Evolutionary conservation across 2,113 vertebrate species (phyloP).

Genomic region (Megaleporinus macrocephalus): DNA sequence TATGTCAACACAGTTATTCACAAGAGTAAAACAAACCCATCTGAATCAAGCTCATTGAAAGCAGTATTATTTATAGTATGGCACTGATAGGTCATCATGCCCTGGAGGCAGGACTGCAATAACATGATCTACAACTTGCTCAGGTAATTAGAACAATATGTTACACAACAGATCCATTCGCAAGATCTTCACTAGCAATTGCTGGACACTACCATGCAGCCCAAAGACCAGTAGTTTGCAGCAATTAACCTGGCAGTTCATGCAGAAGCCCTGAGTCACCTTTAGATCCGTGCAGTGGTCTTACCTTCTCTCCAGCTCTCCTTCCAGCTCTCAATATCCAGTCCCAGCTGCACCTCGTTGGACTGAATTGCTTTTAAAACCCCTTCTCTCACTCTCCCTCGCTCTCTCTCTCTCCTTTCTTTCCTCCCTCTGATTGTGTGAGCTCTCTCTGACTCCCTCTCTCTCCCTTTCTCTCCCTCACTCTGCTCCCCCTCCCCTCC

Average conservation of each 20-base stretch:
- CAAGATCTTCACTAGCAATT: background rate
- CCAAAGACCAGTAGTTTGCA: constrained; percentile 15
- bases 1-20: background rate
- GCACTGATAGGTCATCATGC: background rate
- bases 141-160: constrained; percentile 31
- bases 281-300: constrained; percentile 51
- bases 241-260: constrained; percentile 23
- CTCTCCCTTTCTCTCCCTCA: constrained; percentile 72
- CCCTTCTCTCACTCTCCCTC: constrained; percentile 62
- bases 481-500: constrained; percentile 48
- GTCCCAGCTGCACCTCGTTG: constrained; percentile 69
- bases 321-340: constrained; percentile 59
- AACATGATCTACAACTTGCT: background rate
- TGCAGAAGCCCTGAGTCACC: constrained; percentile 38
- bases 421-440: constrained; percentile 64
- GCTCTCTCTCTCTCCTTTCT: constrained; percentile 41
- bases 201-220: background rate
- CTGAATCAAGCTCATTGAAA: background rate
- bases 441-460: constrained; percentile 48
- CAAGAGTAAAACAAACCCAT: background rate
- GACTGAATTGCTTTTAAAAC: constrained; percentile 43
- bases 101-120: background rate
- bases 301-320: constrained; percentile 67
- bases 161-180: background rate
- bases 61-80: background rate